Percentiles rank a stretch among this genome's conserved stretches.
Conservation (phyloP, 37 sponge, comb jelly and placozoan species). For the Oscarella lobularis region DNA sequence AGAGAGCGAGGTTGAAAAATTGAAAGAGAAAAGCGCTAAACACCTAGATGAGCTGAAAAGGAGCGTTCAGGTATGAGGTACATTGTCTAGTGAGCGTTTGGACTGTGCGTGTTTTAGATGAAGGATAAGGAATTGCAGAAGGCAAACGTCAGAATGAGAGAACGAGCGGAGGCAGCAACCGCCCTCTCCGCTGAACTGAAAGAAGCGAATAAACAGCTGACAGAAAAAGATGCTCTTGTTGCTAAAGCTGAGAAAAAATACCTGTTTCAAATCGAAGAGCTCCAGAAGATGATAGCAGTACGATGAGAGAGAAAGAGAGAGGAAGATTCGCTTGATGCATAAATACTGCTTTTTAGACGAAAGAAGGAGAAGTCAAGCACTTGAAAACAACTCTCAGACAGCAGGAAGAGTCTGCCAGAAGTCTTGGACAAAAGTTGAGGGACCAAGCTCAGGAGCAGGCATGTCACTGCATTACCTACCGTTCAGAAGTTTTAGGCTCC, state of each 20-base stretch:
- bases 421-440: not conserved
- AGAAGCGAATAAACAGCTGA: not conserved
- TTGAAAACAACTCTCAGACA: not conserved
- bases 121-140: not conserved
- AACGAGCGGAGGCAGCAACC: not conserved
- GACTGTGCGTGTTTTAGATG: too few relatives aligned
- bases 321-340: not conserved
- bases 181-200: not conserved
- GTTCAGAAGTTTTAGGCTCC: too few relatives aligned
- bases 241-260: not conserved
- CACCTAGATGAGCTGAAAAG: not conserved
- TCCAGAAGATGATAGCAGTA: not conserved
- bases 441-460: not conserved
- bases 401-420: not conserved
- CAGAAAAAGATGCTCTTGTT: not conserved
- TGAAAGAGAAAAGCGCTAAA: not conserved
- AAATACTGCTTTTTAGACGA: not conserved
- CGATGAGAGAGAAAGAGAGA: not conserved
- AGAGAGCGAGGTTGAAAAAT: not conserved
- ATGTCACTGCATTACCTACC: too few relatives aligned
- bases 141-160: not conserved
- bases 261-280: not conserved
- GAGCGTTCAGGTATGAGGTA: not conserved
- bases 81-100: too few relatives aligned
- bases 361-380: not conserved